Base-by-base conservation (phyloP, 2,888 invertebrate species). In the Neocrepidodera transversa region DNA sequence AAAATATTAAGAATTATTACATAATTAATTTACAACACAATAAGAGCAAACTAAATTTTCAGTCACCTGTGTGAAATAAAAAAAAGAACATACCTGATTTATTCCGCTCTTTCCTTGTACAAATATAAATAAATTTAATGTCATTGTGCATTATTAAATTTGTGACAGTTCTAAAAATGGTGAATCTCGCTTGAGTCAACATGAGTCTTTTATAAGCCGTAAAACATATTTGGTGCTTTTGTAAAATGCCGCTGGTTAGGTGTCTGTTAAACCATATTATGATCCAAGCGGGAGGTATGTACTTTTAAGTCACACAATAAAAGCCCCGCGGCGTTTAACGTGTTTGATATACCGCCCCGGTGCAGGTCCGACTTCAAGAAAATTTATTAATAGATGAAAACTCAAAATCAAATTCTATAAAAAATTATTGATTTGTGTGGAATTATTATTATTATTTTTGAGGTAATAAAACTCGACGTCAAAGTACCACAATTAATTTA, bases 191-290 rank as follows among this genome's bases (percentile, higher is more conserved):
- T 65, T 65, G 58, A 68, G 68, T 71, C 71, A 71, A 69, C 71
- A 70, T 63, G 71, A 68, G 67, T 68, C 69, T 71, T 23, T 69
- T 68, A 71, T 67, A 71, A 68, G 63, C 68, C 68, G 68, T 71
- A 72, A 73, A 71, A 68, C 68, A 74, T 75, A 76, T 76, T 76
- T 76, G 75, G 73, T 73, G 71, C 72, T 74, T 77, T 76, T 76
- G 75, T 72, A 68, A 69, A 69, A 69, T 72, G 74, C 75, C 78
- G 76, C 73, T 75, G 72, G 74, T 77, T 75, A 76, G 74, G 76
- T 76, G 76, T 77, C 76, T 74, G 78, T 76, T 76, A 76, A 73
- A 76, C 73, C 76, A 73, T 77, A 77, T 78, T 78, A 77, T 74
- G 74, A 71, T 73, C 75, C 64, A 74, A 72, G 77, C 78, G 68